A percentile compares a stretch with the other conserved stretches of the same genome.
Evolutionary conservation across 2,113 vertebrate genomes (phyloP).

Genomic region (Boleophthalmus pectinirostris): DNA sequence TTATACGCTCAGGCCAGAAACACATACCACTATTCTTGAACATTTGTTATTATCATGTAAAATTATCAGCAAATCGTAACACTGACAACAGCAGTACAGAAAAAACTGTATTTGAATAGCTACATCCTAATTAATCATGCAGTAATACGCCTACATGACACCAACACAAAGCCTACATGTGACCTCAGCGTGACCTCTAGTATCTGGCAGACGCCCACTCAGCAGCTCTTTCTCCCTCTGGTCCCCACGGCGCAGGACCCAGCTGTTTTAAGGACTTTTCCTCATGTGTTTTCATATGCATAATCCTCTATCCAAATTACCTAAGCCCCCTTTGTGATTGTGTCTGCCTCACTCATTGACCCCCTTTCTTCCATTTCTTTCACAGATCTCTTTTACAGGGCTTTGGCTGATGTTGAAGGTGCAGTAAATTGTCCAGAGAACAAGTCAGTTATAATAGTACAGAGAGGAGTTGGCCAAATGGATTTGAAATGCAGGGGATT

Average conservation of each 20-base stretch:
- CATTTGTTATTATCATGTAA: constrained; percentile 28
- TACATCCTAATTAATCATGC: constrained; percentile 51
- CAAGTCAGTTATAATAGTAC: constrained; percentile 9
- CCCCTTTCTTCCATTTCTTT: constrained; percentile 45
- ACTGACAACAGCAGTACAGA: constrained; percentile 22
- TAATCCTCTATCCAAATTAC: constrained; percentile 24
- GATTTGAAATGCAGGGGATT: constrained; percentile 1
- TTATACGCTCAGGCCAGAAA: constrained; percentile 30
- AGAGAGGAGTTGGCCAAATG: constrained; percentile 10
- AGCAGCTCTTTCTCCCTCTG: constrained; percentile 53
- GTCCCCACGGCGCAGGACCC: constrained; percentile 52
- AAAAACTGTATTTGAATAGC: constrained; percentile 37
- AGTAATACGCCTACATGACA: constrained; percentile 52
- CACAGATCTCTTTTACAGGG: constrained; percentile 50
- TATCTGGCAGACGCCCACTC: constrained; percentile 63
- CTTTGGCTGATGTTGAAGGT: constrained; percentile 36
- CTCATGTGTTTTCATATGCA: constrained; percentile 49
- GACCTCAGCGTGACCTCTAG: constrained; percentile 51
- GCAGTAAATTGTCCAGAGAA: constrained; percentile 23
- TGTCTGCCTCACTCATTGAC: constrained; percentile 9
- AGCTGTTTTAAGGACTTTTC: constrained; percentile 68
- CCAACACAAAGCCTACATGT: constrained; percentile 60
- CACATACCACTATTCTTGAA: constrained; percentile 29
- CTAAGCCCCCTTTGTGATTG: constrained; percentile 1
- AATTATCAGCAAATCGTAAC: constrained; percentile 25